Evolutionary conservation across 2,888 invertebrate genomes (phyloP).

Genomic region (Drosophila yooni): DNA sequence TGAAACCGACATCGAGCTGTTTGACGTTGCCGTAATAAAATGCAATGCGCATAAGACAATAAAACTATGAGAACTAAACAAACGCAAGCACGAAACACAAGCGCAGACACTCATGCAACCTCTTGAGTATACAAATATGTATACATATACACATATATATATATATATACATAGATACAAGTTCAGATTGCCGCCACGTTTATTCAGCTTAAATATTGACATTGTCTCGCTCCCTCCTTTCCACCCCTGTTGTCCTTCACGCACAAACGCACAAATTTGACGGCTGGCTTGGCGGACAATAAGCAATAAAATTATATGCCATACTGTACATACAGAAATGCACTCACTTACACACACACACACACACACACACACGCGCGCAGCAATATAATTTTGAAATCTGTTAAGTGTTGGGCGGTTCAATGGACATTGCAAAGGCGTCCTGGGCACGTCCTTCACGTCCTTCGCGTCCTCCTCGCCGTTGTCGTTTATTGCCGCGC

Average conservation of each 20-base stretch:
- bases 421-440: constrained; percentile 58
- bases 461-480: constrained; percentile 36
- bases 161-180: constrained; percentile 41
- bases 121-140: constrained; percentile 28
- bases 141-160: background rate
- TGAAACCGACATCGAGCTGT: constrained; percentile 14
- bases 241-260: constrained; percentile 43
- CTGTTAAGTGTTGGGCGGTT: constrained; percentile 78
- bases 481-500: constrained; percentile 72
- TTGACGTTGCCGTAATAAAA: constrained; percentile 36
- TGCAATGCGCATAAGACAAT: constrained; percentile 55
- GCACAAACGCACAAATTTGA: constrained; percentile 78
- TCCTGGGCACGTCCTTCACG: constrained; percentile 32
- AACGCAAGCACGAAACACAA: constrained; percentile 21
- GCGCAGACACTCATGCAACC: constrained; percentile 4
- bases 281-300: constrained; percentile 69
- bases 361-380: constrained; percentile 11
- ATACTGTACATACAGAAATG: constrained; percentile 62
- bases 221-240: constrained; percentile 44
- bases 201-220: constrained; percentile 54
- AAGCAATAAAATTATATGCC: constrained; percentile 77
- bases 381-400: constrained; percentile 73
- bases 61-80: constrained; percentile 63
- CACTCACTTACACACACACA: constrained; percentile 31
- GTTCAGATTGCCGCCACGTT: constrained; percentile 62